These are phyloP conservation scores for Chloroclystis v-ata DNA, from an alignment of 2,888 invertebrate genomes.

Conservation along the genomic window DNA sequence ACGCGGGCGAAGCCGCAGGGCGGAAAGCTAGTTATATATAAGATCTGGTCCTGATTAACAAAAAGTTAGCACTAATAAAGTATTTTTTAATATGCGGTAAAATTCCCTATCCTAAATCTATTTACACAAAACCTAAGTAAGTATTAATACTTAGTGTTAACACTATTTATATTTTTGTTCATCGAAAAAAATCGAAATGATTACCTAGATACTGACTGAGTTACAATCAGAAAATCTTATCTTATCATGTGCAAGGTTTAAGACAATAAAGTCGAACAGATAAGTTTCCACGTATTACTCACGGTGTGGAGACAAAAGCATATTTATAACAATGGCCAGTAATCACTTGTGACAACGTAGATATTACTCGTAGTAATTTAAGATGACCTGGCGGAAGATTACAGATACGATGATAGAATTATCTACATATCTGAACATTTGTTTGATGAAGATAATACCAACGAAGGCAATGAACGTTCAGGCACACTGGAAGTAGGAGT, in stretches of 20 bases:
- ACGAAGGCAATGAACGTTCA: conserved; percentile 36
- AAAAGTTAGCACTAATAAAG: no score
- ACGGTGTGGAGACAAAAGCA: conserved; percentile 27
- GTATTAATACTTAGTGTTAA: no score
- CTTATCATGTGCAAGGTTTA: conserved; percentile 54
- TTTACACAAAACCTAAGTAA: no score
- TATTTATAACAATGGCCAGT: conserved; percentile 9
- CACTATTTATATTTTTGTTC: no score
- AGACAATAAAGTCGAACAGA: conserved; percentile 48
- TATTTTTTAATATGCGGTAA: no score
- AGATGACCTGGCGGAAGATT: conserved; percentile 8
- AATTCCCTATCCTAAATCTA: no score
- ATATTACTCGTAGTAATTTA: conserved; percentile 3
- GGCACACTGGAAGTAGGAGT: conserved; percentile 37
- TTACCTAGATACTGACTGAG: conserved; percentile 21
- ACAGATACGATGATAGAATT: conserved; percentile 5
- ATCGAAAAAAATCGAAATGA: conserved; percentile 31
- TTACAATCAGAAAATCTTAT: conserved; percentile 42
- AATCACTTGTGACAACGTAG: conserved; percentile 4
- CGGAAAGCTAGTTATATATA: no score
- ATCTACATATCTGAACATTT: conserved; percentile 8
- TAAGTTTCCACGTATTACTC: conserved; percentile 41
- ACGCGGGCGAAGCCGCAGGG: no score
- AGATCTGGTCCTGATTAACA: no score
- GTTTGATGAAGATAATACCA: conserved; percentile 35